Evolutionary conservation across 2,888 invertebrate species (phyloP), one percentile per base, ranked within the genome.

Genomic region (Phlogophora meticulosa): DNA sequence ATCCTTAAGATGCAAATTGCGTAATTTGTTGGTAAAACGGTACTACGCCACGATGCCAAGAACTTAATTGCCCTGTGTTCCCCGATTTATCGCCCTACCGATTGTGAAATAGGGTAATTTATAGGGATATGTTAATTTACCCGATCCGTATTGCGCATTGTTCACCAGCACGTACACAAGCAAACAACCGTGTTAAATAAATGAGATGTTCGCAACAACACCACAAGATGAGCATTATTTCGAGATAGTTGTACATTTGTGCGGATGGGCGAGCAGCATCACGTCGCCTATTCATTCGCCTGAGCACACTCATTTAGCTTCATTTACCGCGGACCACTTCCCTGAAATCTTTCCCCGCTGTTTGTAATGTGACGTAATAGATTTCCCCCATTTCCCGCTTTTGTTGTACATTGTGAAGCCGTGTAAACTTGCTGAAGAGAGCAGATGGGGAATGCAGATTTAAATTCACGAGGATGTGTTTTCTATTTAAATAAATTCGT

Each of bases 291-390:
- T 85, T 83, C 72, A 82, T 86, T 83, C 68, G 62, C 81, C 63
- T 81, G 70, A 83, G 80, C 72, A 75, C 78, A 69, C 76, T 80
- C 79, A 82, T 85, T 84, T 82, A 83, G 72, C 76, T 80, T 82
- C 76, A 79, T 85, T 84, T 77, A 80, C 71, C 59, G 65, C 71
- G 70, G 63, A 58, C 71, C 75, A 76, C 65, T 83, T 77, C 49
- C 62, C 66, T 52, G 56, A 67, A 81, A 81, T 72, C 71, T 77
- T 80, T 73, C n/a, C 55, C 55, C 57, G 51, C 51, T 69, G 40
- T 43, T 52, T 62, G 34, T 72, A 67, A 75, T 57, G 58, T 48
- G 49, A 71, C 59, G 36, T 57, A 49, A 67, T 69, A 67, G 63
- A 71, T 78, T 4, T 59, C 17, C 38, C 40, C 51, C 51, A 52